phyloP scores from a whole-genome alignment of 92 coral and sea anemone genomes.

The Muricea muricata region DNA sequence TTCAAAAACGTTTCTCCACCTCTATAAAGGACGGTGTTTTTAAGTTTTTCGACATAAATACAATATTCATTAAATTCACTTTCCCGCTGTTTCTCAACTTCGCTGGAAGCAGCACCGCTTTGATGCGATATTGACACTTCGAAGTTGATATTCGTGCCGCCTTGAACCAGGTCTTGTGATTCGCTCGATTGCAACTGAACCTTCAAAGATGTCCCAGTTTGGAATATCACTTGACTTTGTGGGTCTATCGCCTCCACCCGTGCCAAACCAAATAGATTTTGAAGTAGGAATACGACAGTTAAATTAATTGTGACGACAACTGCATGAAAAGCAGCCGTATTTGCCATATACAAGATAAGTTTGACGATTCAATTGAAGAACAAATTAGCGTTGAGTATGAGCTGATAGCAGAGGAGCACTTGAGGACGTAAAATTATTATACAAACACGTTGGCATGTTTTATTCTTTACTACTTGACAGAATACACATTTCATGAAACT shows the following conservation, averaged over 20 bases:
- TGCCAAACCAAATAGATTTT: not conserved
- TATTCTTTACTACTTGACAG: not conserved
- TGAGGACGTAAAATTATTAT: not conserved
- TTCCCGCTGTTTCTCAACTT: not conserved
- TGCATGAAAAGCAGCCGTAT: not conserved
- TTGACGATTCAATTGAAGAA: not conserved
- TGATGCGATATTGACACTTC: slow-evolving; percentile 5
- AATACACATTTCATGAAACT: not conserved
- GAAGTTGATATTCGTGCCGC: slow-evolving; percentile 12
- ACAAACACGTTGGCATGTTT: not conserved
- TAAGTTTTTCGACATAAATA: slow-evolving; percentile 1
- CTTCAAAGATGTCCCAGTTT: not conserved
- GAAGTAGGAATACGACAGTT: not conserved
- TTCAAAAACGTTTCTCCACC: slow-evolving; percentile 12
- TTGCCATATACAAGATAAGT: not conserved
- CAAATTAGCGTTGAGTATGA: not conserved
- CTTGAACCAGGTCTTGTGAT: not conserved
- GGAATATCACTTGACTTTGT: not conserved
- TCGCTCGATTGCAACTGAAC: slow-evolving; percentile 11
- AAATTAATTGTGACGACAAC: not conserved
- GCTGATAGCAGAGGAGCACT: not conserved
- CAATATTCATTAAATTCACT: slow-evolving; percentile 17
- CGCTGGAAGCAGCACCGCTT: not conserved
- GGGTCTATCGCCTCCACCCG: not conserved
- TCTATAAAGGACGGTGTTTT: not conserved